These are phyloP conservation scores for Acrocera orbiculus DNA, from an alignment of 2,888 invertebrate genomes.

Conservation along the genomic window DNA sequence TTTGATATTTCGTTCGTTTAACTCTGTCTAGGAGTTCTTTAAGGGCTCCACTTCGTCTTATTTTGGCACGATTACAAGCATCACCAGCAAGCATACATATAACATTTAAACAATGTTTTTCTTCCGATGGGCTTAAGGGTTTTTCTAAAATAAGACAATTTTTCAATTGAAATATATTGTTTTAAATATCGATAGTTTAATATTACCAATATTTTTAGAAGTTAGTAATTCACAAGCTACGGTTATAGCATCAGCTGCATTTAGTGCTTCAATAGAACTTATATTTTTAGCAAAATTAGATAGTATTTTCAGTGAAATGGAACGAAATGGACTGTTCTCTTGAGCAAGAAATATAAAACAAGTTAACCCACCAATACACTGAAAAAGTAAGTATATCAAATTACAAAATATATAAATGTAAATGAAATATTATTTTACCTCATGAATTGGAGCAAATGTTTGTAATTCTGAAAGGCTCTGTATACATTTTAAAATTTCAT, in stretches of 20 bases:
- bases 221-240: conserved; percentile 26
- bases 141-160: neutral
- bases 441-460: conserved; percentile 19
- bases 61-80: conserved; percentile 30
- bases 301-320: conserved; percentile 23
- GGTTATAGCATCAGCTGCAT: conserved; percentile 25
- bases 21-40: conserved; percentile 24
- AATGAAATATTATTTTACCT: conserved; percentile 13
- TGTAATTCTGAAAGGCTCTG: conserved; percentile 21
- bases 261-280: conserved; percentile 20
- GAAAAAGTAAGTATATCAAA: neutral
- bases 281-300: conserved; percentile 27
- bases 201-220: conserved; percentile 17
- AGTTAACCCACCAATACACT: too few relatives aligned
- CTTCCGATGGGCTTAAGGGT: conserved; percentile 23
- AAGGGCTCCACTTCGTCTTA: conserved; percentile 26
- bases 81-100: conserved; percentile 26
- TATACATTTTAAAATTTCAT: conserved; percentile 26
- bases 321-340: conserved; percentile 22
- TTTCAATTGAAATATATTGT: neutral
- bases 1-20: conserved; percentile 20
- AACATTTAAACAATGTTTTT: conserved; percentile 25
- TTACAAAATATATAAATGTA: neutral
- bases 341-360: conserved; percentile 24
- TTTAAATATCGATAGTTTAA: neutral